Evolutionary conservation across 1,140 invertebrate species (phyloP), one percentile per base, ranked within the genome.

Genomic region (Proales similis): DNA sequence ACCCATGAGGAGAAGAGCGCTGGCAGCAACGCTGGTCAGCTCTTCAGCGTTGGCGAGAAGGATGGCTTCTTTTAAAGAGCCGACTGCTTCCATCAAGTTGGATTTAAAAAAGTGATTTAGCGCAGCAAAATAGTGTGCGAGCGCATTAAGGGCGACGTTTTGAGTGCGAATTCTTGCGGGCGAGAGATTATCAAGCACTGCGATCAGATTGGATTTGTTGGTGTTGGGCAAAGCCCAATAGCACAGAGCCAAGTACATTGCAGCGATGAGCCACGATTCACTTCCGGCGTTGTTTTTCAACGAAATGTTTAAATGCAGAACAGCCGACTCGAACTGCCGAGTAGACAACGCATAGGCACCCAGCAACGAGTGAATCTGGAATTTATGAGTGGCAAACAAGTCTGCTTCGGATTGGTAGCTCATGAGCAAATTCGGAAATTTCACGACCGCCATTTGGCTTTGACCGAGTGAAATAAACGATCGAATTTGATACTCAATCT

Each of bases 61-160:
- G 45, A 57, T 57, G 17, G 51, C 51, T 43, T 57, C 51, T 42
- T 26, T 38, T 14, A 57, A 57, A 6, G 20, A 42, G 17, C 45
- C 51, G 36, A 12, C 7, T 3, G 20, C 22, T 4, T 27, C 17
- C 36, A 32, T 48, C 2, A 30, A 17, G 39, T 6, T 4, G 22
- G 4, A 11, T 4, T 46, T 17, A 46, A 46, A 46, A 30, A 33
- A 51, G 24, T 36, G 39, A 19, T 36, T 57, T 5, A 57, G 20
- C 9, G 51, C 51, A 22, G 39, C 45, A 57, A 57, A 57, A 57
- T 26, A 57, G 32, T 42, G 39, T 14, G 36, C 14, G 45, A 57
- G 45, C 17, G 51, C 51, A 42, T 39, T 57, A 2, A 57, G 27
- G 6, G 36, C 33, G 1, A 29, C 24, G 11, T 57, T 57, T 19